Conservation (phyloP, 35 echinoderm and acorn worm genomes). For the Strongylocentrotus purpuratus region DNA sequence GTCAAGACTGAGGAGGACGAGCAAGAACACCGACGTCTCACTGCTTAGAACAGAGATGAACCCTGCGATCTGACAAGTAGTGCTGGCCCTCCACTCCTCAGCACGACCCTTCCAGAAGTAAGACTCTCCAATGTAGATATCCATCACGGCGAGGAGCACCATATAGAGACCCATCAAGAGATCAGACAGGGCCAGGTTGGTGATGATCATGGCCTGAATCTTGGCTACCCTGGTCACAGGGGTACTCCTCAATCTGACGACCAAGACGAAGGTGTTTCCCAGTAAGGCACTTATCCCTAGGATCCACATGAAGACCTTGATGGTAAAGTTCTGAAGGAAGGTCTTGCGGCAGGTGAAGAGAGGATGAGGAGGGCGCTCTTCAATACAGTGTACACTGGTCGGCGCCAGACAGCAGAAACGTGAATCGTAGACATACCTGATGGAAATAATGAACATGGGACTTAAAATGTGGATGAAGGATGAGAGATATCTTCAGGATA, state of each 20-base stretch:
- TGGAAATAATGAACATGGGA: not conserved
- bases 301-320: conserved; percentile 62
- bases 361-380: conserved; percentile 12
- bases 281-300: conserved; percentile 61
- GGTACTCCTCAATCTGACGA: conserved; percentile 6
- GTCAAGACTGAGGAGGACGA: conserved; percentile 55
- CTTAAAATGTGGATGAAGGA: no score
- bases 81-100: conserved; percentile 56
- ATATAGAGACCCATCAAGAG: conserved; percentile 61
- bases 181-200: conserved; percentile 54
- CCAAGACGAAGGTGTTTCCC: conserved; percentile 46
- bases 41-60: conserved; percentile 57
- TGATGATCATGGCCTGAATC: conserved; percentile 55
- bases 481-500: no score
- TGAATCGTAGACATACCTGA: conserved; percentile 37
- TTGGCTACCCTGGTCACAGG: not conserved
- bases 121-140: conserved; percentile 20
- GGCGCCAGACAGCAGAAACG: not conserved
- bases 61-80: conserved; percentile 51
- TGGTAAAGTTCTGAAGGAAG: conserved; percentile 37
- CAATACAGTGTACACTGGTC: not conserved
- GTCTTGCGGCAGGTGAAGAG: conserved; percentile 29
- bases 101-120: conserved; percentile 31
- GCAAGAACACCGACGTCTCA: conserved; percentile 62
- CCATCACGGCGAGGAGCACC: conserved; percentile 53